Evolutionary conservation across 2,888 invertebrate genomes (phyloP).

Genomic region (Clepsis dumicolana): DNA sequence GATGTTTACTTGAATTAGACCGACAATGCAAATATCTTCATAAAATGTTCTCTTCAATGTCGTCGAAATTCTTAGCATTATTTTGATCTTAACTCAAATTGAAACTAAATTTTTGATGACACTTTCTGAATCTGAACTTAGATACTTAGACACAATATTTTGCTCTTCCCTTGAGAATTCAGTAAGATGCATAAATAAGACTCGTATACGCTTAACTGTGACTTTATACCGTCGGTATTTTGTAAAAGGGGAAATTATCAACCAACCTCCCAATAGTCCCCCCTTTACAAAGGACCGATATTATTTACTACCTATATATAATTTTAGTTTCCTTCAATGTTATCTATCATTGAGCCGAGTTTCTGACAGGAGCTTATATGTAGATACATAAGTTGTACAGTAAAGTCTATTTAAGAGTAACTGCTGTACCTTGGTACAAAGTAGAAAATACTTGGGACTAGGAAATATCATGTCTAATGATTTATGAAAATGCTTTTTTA

Average conservation of each 20-base stretch:
- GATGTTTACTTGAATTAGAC: background rate
- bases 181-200: background rate
- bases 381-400: slow-evolving; percentile 79
- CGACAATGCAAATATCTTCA: background rate
- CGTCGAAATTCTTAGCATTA: background rate
- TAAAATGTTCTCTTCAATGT: background rate
- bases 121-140: background rate
- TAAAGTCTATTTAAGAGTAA: slow-evolving; percentile 71
- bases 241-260: background rate
- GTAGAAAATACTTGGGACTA: slow-evolving; percentile 13
- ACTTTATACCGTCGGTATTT: background rate
- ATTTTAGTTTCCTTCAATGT: slow-evolving; percentile 6
- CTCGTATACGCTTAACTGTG: background rate
- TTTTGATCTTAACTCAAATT: background rate
- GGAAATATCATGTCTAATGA: background rate
- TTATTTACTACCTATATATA: background rate
- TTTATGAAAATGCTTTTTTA: background rate
- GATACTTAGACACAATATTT: slow-evolving; percentile 9
- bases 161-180: background rate
- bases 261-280: background rate
- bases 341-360: background rate
- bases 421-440: slow-evolving; percentile 50
- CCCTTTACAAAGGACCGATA: background rate
- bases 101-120: background rate
- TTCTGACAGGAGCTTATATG: slow-evolving; percentile 10